Conservation (phyloP, 2,888 invertebrate species). For the Phrixothrix hirtus region DNA sequence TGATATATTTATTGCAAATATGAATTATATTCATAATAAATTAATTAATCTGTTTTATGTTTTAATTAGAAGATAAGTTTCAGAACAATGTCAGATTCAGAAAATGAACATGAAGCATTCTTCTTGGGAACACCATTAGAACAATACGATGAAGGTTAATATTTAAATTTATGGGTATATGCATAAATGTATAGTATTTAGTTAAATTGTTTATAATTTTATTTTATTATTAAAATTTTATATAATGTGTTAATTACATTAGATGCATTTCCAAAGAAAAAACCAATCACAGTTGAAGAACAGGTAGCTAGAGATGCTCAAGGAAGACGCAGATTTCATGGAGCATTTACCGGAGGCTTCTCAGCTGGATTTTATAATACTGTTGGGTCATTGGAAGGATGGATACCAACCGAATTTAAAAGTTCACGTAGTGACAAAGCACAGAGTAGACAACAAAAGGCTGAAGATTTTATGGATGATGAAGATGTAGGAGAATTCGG, state of each 20-base stretch:
- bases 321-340: conserved; percentile 92
- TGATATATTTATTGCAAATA: too few species aligned
- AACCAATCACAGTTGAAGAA: conserved; percentile 79
- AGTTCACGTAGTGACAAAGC: conserved; percentile 81
- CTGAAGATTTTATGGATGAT: conserved; percentile 98
- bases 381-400: conserved; percentile 95
- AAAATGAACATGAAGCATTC: background rate
- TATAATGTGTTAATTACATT: conserved; percentile 12
- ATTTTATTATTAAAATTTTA: too few species aligned
- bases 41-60: too few species aligned
- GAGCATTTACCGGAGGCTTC: conserved; percentile 97
- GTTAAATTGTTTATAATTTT: too few species aligned
- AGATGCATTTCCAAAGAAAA: conserved; percentile 81
- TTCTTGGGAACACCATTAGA: background rate
- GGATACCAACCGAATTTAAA: conserved; percentile 87
- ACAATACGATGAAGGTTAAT: conserved; percentile 4
- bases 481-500: conserved; percentile 95
- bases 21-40: too few species aligned
- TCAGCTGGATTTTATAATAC: conserved; percentile 97
- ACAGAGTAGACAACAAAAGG: conserved; percentile 62
- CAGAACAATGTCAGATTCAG: background rate
- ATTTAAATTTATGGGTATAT: background rate
- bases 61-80: background rate
- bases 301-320: conserved; percentile 88
- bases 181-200: too few species aligned